These are phyloP conservation scores for Anhinga rufa DNA, from an alignment of 2,113 vertebrate species.

Conservation along the genomic window DNA sequence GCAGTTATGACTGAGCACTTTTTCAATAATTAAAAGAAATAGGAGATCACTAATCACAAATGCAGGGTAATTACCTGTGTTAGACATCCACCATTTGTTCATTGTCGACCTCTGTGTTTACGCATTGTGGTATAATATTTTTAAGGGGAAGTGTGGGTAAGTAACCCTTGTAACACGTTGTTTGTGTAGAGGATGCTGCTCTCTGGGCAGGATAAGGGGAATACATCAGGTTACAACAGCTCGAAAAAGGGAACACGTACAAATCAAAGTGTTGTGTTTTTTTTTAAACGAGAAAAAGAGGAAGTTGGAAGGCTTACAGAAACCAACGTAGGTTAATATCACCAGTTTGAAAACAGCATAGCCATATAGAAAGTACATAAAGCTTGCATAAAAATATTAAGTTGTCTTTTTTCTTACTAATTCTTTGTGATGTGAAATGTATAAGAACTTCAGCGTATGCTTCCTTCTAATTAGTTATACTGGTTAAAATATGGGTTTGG, in stretches of 20 bases:
- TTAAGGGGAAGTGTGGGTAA: not conserved
- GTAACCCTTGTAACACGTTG: too few species aligned
- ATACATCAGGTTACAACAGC: not conserved
- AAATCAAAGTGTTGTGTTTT: not conserved
- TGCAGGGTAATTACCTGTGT: not conserved
- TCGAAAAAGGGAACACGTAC: not conserved
- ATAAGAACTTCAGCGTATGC: not conserved
- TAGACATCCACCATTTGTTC: rapidly evolving
- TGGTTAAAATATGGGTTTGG: not conserved
- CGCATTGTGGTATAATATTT: rapidly evolving
- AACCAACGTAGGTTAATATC: not conserved
- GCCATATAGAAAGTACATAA: not conserved
- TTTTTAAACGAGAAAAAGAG: not conserved
- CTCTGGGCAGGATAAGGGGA: not conserved
- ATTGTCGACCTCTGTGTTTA: not conserved
- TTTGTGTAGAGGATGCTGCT: not conserved
- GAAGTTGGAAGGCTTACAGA: not conserved
- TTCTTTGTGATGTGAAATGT: not conserved
- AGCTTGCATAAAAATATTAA: not conserved
- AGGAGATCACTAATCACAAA: not conserved
- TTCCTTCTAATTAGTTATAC: not conserved
- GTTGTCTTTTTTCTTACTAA: not conserved
- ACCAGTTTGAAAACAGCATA: not conserved
- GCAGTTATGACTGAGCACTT: not conserved
- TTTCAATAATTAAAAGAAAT: not conserved